Evolutionary conservation across 2,888 invertebrate species (phyloP).

Genomic region (Stratiomys singularior): DNA sequence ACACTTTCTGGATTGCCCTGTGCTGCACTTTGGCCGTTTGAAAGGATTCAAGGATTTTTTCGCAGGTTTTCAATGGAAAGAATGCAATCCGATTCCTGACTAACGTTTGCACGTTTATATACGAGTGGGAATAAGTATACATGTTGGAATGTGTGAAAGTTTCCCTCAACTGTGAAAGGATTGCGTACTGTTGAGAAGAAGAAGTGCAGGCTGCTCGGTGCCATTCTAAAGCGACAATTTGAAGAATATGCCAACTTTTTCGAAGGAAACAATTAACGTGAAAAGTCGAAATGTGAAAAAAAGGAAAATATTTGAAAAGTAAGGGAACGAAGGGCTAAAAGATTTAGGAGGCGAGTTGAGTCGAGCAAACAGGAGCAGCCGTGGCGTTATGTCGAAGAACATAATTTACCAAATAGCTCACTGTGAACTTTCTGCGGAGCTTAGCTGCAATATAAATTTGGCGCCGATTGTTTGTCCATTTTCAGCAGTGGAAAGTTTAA

Average conservation of each 20-base stretch:
- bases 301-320: background rate
- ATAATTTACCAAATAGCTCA: constrained; percentile 39
- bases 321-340: constrained; percentile 9
- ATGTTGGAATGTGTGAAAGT: constrained; percentile 7
- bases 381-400: background rate
- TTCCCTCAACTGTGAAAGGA: background rate
- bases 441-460: constrained; percentile 49
- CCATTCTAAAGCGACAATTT: constrained; percentile 43
- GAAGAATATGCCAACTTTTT: constrained; percentile 50
- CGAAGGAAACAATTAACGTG: constrained; percentile 51
- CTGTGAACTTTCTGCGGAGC: background rate
- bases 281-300: constrained; percentile 7
- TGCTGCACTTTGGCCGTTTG: constrained; percentile 28
- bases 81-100: constrained; percentile 22
- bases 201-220: constrained; percentile 18
- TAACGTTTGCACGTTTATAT: background rate
- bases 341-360: constrained; percentile 17
- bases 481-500: constrained; percentile 37
- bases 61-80: constrained; percentile 19
- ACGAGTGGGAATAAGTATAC: background rate
- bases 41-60: constrained; percentile 39
- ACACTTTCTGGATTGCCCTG: constrained; percentile 41
- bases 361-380: too few species aligned
- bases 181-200: background rate
- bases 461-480: constrained; percentile 47